Evolutionary conservation across 2,113 vertebrate genomes (phyloP).

Genomic region (Prunella himalayana): DNA sequence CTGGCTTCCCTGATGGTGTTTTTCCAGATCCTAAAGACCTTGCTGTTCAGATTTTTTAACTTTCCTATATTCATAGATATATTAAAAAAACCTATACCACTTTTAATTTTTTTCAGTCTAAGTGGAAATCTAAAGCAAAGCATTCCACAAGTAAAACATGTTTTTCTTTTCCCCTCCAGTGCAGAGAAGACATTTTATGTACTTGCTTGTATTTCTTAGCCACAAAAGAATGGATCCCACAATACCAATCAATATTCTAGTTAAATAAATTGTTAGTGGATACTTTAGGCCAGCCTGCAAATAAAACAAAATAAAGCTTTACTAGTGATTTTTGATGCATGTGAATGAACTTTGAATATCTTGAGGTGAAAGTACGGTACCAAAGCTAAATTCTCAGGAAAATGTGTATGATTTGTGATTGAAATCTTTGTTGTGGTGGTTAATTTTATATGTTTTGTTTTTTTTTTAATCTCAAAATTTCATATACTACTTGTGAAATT

Average conservation of each 20-base stretch:
- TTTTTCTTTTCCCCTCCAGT: accelerated
- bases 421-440: neutral
- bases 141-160: neutral
- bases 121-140: neutral
- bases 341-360: neutral
- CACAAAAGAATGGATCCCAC: neutral
- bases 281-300: neutral
- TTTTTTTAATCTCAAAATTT: neutral
- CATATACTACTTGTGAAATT: neutral
- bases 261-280: neutral
- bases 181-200: neutral
- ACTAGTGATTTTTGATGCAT: neutral
- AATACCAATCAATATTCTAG: neutral
- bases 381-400: neutral
- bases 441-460: neutral
- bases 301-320: neutral
- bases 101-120: neutral
- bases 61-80: neutral
- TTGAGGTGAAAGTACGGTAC: neutral
- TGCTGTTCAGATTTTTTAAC: neutral
- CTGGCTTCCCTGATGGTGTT: neutral
- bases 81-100: neutral
- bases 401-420: neutral
- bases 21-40: neutral
- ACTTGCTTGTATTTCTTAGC: neutral